Conservation (phyloP, 2,797 vertebrate genomes). For the Anniella stebbinsi region DNA sequence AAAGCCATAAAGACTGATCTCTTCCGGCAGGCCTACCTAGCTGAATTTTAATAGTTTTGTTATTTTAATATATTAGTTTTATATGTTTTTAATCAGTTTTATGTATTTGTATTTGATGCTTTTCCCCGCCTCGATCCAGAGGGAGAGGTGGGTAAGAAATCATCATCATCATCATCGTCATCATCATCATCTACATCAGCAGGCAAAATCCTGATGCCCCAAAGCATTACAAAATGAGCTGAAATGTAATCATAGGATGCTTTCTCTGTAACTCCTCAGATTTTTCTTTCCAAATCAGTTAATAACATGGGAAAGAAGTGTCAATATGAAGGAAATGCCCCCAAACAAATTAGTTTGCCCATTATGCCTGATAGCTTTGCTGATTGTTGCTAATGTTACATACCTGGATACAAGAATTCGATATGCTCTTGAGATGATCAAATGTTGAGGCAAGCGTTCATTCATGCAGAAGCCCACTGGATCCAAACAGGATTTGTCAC, state of each 20-base stretch:
- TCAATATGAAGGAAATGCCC: background rate
- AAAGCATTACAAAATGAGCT: background rate
- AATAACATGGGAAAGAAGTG: background rate
- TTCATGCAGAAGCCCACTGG: background rate
- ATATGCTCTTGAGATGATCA: background rate
- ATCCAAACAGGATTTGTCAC: background rate
- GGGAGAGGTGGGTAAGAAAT: too few species aligned
- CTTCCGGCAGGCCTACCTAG: too few species aligned
- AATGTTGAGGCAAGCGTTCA: background rate
- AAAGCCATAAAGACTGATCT: too few species aligned
- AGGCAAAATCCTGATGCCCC: background rate
- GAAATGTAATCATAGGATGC: background rate
- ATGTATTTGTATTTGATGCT: too few species aligned
- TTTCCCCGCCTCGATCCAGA: too few species aligned
- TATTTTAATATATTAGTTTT: too few species aligned
- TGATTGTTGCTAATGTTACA: background rate
- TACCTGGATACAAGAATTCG: background rate
- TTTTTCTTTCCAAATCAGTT: background rate
- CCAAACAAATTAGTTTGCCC: background rate
- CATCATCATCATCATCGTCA: too few species aligned
- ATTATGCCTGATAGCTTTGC: background rate
- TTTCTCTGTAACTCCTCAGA: background rate
- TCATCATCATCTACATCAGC: too few species aligned
- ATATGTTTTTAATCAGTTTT: too few species aligned
- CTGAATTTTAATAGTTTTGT: too few species aligned